Percentiles rank a stretch among this genome's conserved stretches.
These are phyloP conservation scores for Papilio protenor DNA, from an alignment of 2,888 invertebrate genomes.

Conservation along the genomic window DNA sequence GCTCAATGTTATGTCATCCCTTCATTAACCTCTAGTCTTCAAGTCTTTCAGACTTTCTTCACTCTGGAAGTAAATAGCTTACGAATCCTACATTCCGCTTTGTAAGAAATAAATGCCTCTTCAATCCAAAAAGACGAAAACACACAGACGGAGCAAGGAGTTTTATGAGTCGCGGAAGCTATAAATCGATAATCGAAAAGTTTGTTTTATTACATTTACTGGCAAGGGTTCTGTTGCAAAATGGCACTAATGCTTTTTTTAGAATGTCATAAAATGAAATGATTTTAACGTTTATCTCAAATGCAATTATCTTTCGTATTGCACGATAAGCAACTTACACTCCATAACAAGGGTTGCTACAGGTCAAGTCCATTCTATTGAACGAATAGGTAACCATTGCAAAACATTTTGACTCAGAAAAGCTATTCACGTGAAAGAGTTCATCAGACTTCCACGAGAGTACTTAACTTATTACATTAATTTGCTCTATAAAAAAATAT, in stretches of 20 bases:
- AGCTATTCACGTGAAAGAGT: background rate
- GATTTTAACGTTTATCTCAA: background rate
- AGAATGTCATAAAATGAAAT: background rate
- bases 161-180: background rate
- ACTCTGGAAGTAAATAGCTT: background rate
- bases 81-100: background rate
- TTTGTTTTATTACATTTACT: slow-evolving; percentile 2
- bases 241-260: background rate
- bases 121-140: background rate
- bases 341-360: background rate
- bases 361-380: background rate
- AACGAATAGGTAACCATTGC: background rate
- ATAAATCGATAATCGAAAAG: slow-evolving; percentile 1
- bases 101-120: background rate
- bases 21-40: too few relatives aligned
- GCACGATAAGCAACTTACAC: background rate
- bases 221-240: background rate
- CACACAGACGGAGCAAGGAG: background rate
- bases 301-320: background rate
- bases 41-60: background rate
- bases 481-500: background rate
- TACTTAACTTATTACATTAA: background rate
- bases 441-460: background rate
- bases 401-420: background rate
- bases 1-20: too few relatives aligned